These are phyloP conservation scores for Gymnoscelis rufifasciata DNA, from an alignment of 2,888 invertebrate species.

Conservation along the genomic window DNA sequence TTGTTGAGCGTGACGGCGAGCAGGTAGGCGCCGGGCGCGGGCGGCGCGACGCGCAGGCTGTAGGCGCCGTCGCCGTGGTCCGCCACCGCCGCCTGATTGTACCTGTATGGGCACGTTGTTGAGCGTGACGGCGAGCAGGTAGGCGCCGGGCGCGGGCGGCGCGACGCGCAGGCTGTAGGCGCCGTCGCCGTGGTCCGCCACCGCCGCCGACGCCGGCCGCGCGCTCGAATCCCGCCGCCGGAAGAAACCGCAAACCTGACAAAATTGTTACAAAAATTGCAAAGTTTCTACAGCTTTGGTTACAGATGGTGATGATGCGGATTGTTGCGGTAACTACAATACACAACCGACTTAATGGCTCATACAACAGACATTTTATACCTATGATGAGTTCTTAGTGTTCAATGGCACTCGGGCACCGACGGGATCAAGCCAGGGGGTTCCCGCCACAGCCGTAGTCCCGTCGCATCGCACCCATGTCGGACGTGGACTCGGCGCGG, in stretches of 20 bases:
- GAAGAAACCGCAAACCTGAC: conserved; percentile 75
- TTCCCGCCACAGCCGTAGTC: conserved; percentile 39
- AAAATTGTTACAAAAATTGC: not conserved
- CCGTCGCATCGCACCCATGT: no score
- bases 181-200: conserved; percentile 82
- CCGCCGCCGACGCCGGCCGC: conserved; percentile 67
- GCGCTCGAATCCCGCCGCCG: conserved; percentile 61
- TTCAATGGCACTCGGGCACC: no score
- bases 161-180: conserved; percentile 80
- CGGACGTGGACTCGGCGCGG: conserved; percentile 37
- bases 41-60: conserved; percentile 79
- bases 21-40: conserved; percentile 80
- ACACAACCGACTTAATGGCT: no score
- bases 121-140: conserved; percentile 80
- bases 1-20: conserved; percentile 82
- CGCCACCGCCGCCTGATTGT: conserved; percentile 65
- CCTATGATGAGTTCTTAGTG: no score
- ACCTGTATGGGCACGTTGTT: conserved; percentile 84
- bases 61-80: conserved; percentile 84
- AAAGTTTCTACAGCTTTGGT: no score
- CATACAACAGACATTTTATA: no score
- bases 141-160: conserved; percentile 81
- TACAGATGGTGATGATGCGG: no score
- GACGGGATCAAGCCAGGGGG: conserved; percentile 71
- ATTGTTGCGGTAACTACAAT: no score